These are phyloP conservation scores for Himalopsyche kuldschensis DNA, from an alignment of 2,888 invertebrate genomes.

Conservation along the genomic window DNA sequence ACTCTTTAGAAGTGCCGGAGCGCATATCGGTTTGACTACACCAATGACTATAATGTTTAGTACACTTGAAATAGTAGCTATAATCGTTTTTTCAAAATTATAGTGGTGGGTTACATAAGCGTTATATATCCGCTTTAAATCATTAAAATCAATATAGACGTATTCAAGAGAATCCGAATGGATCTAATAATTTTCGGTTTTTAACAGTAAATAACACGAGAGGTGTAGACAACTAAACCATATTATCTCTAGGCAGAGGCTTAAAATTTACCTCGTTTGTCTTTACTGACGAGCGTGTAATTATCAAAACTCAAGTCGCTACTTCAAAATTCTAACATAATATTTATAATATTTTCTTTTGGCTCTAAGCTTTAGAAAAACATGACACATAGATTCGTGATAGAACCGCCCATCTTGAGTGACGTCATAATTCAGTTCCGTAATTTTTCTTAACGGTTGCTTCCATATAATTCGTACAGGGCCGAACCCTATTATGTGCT, in stretches of 20 bases:
- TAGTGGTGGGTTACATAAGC: no score
- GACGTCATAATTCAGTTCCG: constrained; percentile 9
- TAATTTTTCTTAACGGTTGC: neutral
- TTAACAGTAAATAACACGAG: neutral
- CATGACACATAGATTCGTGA: neutral
- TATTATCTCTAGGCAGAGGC: neutral
- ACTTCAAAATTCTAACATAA: neutral
- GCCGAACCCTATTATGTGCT: neutral
- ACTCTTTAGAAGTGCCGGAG: no score
- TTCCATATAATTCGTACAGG: neutral
- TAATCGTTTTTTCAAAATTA: no score
- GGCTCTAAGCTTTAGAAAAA: neutral
- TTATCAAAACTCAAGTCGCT: neutral
- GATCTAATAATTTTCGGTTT: neutral
- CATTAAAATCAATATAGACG: neutral
- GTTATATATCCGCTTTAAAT: no score
- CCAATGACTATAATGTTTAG: no score
- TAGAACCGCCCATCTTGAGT: neutral
- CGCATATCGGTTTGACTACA: no score
- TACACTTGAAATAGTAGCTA: no score
- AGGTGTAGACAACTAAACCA: neutral
- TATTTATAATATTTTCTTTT: neutral
- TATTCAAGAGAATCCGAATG: neutral
- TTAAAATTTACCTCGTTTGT: neutral
- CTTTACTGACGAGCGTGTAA: neutral